These are phyloP conservation scores for Brachionus rotundiformis DNA, from an alignment of 1,140 invertebrate genomes.

Conservation along the genomic window DNA sequence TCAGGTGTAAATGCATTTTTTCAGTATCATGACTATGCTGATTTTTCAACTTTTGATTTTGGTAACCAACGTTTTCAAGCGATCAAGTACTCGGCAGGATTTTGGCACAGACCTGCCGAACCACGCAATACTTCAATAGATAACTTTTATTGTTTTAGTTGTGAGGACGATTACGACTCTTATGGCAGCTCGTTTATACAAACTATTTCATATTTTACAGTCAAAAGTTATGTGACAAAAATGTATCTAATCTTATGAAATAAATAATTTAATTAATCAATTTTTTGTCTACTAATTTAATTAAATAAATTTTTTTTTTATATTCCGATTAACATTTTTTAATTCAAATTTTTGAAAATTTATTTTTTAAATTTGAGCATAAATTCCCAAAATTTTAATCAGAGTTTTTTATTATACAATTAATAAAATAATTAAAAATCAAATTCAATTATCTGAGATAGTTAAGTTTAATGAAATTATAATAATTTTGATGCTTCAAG, in stretches of 20 bases:
- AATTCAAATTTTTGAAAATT: no score
- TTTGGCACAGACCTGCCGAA: slow-evolving; percentile 17
- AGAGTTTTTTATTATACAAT: no score
- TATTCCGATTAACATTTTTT: no score
- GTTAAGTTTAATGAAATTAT: no score
- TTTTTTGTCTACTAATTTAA: no score
- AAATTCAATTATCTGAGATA: no score
- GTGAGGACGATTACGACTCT: slow-evolving; percentile 6
- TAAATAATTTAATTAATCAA: slow-evolving; percentile 22
- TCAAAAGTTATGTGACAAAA: slow-evolving; percentile 30
- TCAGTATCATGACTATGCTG: slow-evolving; percentile 9
- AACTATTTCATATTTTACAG: not conserved
- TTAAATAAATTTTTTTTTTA: not conserved
- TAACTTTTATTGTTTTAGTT: slow-evolving; percentile 34
- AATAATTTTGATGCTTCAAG: no score
- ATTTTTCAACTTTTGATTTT: slow-evolving; percentile 42
- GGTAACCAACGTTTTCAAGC: not conserved
- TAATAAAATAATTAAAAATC: no score
- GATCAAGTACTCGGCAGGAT: slow-evolving; percentile 6
- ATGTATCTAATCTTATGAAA: slow-evolving; percentile 38
- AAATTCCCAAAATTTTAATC: no score
- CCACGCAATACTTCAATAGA: slow-evolving; percentile 14
- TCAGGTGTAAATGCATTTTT: not conserved
- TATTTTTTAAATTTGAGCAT: no score
- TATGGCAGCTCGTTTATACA: not conserved